Percentiles rank a stretch among this genome's conserved stretches.
Evolutionary conservation across 2,113 vertebrate species (phyloP).

Genomic region (Colossoma macropomum): DNA sequence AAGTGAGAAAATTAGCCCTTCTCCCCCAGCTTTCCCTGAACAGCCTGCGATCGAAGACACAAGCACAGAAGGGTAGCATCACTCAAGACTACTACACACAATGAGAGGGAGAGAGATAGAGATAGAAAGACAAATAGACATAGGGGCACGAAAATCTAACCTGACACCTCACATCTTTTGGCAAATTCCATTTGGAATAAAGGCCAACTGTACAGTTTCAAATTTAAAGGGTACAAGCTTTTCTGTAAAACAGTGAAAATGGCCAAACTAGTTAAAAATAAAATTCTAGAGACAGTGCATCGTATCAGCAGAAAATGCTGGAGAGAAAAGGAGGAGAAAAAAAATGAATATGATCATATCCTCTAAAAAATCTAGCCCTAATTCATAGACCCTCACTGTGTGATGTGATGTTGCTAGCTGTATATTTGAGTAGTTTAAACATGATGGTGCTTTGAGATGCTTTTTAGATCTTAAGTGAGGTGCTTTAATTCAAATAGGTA

Average conservation of each 20-base stretch:
- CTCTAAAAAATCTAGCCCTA: no score
- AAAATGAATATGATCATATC: no score
- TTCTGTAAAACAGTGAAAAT: neutral
- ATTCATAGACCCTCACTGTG: no score
- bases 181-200: constrained; percentile 1
- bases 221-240: neutral
- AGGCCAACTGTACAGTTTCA: neutral
- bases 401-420: no score
- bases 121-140: constrained; percentile 11
- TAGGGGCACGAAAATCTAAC: neutral
- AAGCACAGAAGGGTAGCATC: constrained; percentile 34
- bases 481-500: no score
- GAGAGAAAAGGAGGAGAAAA: no score
- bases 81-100: constrained; percentile 30
- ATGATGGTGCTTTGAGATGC: no score
- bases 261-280: neutral
- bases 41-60: constrained; percentile 44
- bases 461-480: no score
- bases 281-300: neutral
- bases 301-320: no score
- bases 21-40: constrained; percentile 38
- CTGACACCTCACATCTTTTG: constrained; percentile 21
- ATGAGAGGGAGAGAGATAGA: constrained; percentile 12
- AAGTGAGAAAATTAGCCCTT: constrained; percentile 60
- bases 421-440: no score